Evolutionary conservation across 1,140 invertebrate species (phyloP), one percentile per base, ranked within the genome.

Genomic region (Tribolium castaneum): DNA sequence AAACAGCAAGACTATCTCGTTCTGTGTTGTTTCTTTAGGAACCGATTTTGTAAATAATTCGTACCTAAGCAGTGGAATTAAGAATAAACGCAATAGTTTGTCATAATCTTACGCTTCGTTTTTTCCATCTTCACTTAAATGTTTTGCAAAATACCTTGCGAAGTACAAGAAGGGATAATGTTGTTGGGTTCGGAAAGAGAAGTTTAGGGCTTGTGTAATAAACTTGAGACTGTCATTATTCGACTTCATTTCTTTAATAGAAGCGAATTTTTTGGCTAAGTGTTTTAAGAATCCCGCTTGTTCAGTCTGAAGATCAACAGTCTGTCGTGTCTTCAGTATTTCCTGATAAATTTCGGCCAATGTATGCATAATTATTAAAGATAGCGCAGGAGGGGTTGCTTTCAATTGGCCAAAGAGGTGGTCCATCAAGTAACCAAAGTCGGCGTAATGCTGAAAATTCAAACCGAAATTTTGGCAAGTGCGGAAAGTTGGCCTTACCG

Each of bases 331-430:
- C 12, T 25, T 12, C 10, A 77, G 2, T 1, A 77, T 77, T 56
- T 56, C n/a, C 12, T 77, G 39, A 25, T 77, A 77, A 6, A 77
- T 54, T 45, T 56, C 12, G n/a, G 51, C 71, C 6, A 77, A 45
- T 10, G 76, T 72, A 13, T 72, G 71, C 49, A 77, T n/a, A 14
- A 77, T 7, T 13, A 71, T 13, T 6, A 77, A 16, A 13, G 35
- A 19, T 5, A 77, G 22, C 39, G 70, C 45, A n/a, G 51, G 70
- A 56, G 54, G 7, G 13, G 30, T 13, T 22, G 13, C 5, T 7
- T n/a, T 39, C 10, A 34, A 19, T 30, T 70, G 76, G 14, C 34
- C 56, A 22, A 72, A 12, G 50, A 54, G 9, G 12, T 39, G 1
- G 4, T 72, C 25, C 6, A 77, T 72, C 22, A 72, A 54, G 5